phyloP scores from a whole-genome alignment of 2,797 vertebrate species.

The Intellagama lesueurii region DNA sequence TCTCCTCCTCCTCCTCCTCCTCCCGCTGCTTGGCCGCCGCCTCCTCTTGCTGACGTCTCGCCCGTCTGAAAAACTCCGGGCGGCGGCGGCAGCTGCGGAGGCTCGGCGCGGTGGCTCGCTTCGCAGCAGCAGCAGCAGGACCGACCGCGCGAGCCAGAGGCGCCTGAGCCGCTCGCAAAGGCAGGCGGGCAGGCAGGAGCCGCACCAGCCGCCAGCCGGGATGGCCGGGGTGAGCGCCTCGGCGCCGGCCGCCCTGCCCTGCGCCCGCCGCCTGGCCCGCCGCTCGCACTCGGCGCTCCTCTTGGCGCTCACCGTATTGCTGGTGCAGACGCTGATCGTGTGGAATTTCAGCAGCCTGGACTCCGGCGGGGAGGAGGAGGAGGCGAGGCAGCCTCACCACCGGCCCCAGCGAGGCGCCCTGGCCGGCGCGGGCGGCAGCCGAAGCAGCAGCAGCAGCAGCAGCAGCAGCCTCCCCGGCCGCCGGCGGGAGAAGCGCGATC shows the following conservation, averaged over 20 bases:
- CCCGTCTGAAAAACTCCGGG: slow-evolving; percentile 79
- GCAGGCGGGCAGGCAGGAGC: too few species aligned
- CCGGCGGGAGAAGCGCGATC: slow-evolving; percentile 57
- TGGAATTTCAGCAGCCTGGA: slow-evolving; percentile 96
- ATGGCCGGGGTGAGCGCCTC: not conserved
- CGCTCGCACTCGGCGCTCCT: slow-evolving; percentile 90
- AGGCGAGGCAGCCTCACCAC: slow-evolving; percentile 83
- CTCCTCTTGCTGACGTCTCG: slow-evolving; percentile 79
- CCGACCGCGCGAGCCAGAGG: too few species aligned
- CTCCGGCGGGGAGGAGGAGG: slow-evolving; percentile 84
- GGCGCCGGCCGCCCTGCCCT: slow-evolving; percentile 55
- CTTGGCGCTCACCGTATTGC: slow-evolving; percentile 89
- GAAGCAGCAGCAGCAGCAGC: slow-evolving; percentile 52
- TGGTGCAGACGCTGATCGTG: slow-evolving; percentile 91
- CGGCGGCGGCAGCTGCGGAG: slow-evolving; percentile 70
- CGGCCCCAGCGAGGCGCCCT: slow-evolving; percentile 40
- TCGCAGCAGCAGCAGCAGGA: slow-evolving; percentile 58
- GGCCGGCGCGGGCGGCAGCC: slow-evolving; percentile 82
- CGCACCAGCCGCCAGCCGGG: not conserved
- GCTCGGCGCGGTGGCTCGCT: too few species aligned
- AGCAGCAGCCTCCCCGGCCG: slow-evolving; percentile 81
- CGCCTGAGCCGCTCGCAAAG: too few species aligned
- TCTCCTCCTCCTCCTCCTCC: slow-evolving; percentile 22
- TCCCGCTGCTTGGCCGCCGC: slow-evolving; percentile 16
- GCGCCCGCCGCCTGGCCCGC: slow-evolving; percentile 90